Evolutionary conservation across 2,113 vertebrate genomes (phyloP).

Genomic region (Glaucomys volans): DNA sequence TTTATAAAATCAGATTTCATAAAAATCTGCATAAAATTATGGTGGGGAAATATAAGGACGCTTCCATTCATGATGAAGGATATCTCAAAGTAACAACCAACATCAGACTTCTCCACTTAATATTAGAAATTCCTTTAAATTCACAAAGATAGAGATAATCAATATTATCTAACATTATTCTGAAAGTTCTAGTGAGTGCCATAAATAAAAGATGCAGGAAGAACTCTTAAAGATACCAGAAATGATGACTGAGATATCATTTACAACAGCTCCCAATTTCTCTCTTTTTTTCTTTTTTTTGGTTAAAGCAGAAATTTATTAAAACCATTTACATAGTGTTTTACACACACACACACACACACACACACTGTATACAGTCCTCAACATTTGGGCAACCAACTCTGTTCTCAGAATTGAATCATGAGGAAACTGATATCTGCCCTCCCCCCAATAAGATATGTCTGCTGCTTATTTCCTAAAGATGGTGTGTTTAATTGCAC

Average conservation of each 20-base stretch:
- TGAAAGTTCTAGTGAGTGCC: background rate
- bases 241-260: background rate
- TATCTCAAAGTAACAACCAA: background rate
- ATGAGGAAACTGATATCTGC: too few relatives aligned
- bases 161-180: slow-evolving; percentile 2
- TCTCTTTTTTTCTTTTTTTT: too few relatives aligned
- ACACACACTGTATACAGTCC: too few relatives aligned
- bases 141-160: background rate
- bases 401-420: too few relatives aligned
- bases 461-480: too few relatives aligned
- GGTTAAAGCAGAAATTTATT: too few relatives aligned
- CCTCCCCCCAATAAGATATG: too few relatives aligned
- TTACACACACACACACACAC: too few relatives aligned
- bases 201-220: background rate
- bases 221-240: background rate
- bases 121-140: background rate
- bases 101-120: background rate
- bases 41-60: background rate
- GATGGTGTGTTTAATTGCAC: too few relatives aligned
- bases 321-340: too few relatives aligned
- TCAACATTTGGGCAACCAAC: too few relatives aligned
- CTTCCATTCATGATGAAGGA: background rate
- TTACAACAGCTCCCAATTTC: background rate
- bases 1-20: background rate
- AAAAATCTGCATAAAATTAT: slow-evolving; percentile 10